Evolutionary conservation across 2,113 vertebrate genomes (phyloP).

Genomic region (Bujurquina vittata): DNA sequence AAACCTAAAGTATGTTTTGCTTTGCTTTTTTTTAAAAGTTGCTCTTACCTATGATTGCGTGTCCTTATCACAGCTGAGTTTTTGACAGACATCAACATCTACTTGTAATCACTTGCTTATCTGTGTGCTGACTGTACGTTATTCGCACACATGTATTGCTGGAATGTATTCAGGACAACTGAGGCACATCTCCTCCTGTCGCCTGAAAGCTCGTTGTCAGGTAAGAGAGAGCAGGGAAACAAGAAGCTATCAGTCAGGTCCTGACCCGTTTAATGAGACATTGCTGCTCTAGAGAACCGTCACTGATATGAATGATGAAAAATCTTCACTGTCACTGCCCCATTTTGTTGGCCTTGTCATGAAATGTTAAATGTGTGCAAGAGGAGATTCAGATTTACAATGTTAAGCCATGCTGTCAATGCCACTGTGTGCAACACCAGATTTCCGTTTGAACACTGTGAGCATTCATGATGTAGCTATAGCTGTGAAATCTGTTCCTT

Average conservation of each 20-base stretch:
- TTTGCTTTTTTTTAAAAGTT: conserved; percentile 8
- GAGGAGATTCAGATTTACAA: conserved; percentile 36
- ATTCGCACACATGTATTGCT: conserved; percentile 54
- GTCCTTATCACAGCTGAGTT: conserved; percentile 62
- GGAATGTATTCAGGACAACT: conserved; percentile 63
- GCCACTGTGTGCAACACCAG: not conserved
- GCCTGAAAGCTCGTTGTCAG: conserved; percentile 55
- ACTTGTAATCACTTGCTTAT: conserved; percentile 76
- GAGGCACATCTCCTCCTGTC: conserved; percentile 64
- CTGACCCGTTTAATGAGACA: conserved; percentile 69
- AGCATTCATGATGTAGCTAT: conserved; percentile 7
- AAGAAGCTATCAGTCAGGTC: conserved; percentile 70
- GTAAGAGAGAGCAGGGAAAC: conserved; percentile 53
- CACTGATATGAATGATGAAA: conserved; percentile 61
- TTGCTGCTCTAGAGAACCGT: conserved; percentile 60
- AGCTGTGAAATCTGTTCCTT: conserved; percentile 15
- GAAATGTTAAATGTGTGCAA: conserved; percentile 35
- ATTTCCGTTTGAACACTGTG: conserved; percentile 17
- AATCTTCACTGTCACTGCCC: conserved; percentile 43
- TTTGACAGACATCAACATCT: conserved; percentile 70
- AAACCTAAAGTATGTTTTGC: too few relatives aligned
- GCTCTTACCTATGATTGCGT: conserved; percentile 50
- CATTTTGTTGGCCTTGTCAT: conserved; percentile 43
- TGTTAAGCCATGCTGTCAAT: not conserved
- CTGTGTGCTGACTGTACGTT: conserved; percentile 46